phyloP scores from a whole-genome alignment of 2,888 invertebrate species.

The Teinopalpus imperialis region DNA sequence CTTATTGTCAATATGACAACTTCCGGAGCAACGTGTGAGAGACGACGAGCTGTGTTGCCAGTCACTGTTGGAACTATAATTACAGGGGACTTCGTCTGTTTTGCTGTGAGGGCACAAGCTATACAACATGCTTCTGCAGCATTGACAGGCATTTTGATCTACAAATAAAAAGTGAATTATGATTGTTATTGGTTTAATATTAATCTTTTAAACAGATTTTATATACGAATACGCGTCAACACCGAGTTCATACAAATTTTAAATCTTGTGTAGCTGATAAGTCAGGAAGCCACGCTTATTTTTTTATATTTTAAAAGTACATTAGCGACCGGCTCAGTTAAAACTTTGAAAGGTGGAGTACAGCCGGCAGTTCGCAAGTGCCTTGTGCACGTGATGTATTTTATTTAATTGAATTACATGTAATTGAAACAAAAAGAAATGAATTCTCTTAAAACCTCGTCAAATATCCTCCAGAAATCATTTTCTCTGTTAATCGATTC shows the following conservation, averaged over 20 bases:
- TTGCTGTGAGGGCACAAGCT: conserved; percentile 48
- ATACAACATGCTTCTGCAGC: conserved; percentile 58
- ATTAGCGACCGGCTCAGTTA: too few species aligned
- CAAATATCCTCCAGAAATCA: conserved; percentile 44
- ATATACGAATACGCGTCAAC: too few species aligned
- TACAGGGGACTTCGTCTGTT: conserved; percentile 55
- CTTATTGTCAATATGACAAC: conserved; percentile 86
- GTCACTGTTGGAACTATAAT: conserved; percentile 85
- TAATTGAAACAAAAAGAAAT: too few species aligned
- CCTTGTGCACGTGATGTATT: too few species aligned
- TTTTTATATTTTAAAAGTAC: too few species aligned
- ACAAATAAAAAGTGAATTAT: conserved; percentile 16
- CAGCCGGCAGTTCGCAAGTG: too few species aligned
- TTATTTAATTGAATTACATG: too few species aligned
- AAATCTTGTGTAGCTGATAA: too few species aligned
- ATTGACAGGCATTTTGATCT: conserved; percentile 55
- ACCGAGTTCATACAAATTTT: too few species aligned
- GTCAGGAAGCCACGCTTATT: too few species aligned
- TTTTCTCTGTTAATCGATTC: conserved; percentile 47
- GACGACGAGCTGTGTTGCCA: conserved; percentile 80
- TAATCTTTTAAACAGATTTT: too few species aligned
- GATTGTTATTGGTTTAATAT: not conserved
- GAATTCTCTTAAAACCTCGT: conserved; percentile 49
- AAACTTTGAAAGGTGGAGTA: too few species aligned
- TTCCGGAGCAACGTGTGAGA: conserved; percentile 83